Base-by-base conservation (phyloP, 2,797 vertebrate genomes). In the Gastrophryne carolinensis region DNA sequence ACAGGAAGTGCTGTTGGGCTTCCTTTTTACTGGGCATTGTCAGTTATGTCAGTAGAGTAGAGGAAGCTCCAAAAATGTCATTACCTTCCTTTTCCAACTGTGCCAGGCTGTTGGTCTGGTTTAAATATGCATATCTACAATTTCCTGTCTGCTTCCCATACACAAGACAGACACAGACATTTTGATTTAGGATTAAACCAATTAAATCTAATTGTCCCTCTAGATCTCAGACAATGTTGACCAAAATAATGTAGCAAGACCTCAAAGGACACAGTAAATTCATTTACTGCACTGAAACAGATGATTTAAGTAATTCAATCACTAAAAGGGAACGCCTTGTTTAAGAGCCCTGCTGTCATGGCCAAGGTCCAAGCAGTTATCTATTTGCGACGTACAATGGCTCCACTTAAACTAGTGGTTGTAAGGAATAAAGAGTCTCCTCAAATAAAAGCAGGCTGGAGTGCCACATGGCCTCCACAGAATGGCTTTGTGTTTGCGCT, bases 401-500 rank as follows among this genome's bases (percentile, higher is more conserved):
- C 52, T 78, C 61, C 62, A 72, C 61, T 72, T 72, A 66, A 35
- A 49, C 52, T 53, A 58, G 64, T 83, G 66, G 27, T 79, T 81
- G 86, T 86, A 86, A 84, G 82, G 81, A 84, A 87, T 81, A 86
- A 44, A 85, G 82, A 85, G 26, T 68, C 80, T 76, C 78, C 57
- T 83, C 80, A 86, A 85, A 88, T 84, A 87, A 88, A 71, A 34
- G 62, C 6, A 19, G 39, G 80, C 68, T 60, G 73, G 39, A 82
- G 66, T 72, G 81, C 80, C 84, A 84, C 81, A 85, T 74, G 50
- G 69, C 56, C 67, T 75, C 80, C 77, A 86, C 79, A 84, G 80
- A 86, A 85, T 13, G 58, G 64, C 61, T 83, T 87, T 86, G 86
- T 89, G 82, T 90, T 78, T 84, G 85, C 85, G 81, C 82, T 83